Conservation (phyloP, 2,888 invertebrate species). For the Agrilus mali region DNA sequence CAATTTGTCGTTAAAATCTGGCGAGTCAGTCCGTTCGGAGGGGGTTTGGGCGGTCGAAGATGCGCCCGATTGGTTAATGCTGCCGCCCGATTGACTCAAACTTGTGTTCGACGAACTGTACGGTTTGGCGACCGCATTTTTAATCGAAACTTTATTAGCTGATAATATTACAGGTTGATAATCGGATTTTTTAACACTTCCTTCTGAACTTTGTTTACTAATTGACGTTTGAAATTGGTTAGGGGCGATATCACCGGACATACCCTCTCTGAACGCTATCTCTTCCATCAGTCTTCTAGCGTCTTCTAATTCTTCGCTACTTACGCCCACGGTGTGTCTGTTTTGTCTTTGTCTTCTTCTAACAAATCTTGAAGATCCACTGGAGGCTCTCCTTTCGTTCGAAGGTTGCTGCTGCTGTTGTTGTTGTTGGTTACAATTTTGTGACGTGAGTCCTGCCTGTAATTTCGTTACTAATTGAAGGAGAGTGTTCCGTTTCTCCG, state of each 20-base stretch:
- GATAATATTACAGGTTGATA: conserved; percentile 16
- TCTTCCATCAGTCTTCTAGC: conserved; percentile 66
- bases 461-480: conserved; percentile 62
- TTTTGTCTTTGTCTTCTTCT: conserved; percentile 49
- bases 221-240: conserved; percentile 18
- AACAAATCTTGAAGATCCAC: conserved; percentile 30
- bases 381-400: conserved; percentile 42
- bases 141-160: conserved; percentile 21
- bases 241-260: conserved; percentile 15
- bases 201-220: conserved; percentile 38
- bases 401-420: conserved; percentile 15
- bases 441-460: conserved; percentile 35
- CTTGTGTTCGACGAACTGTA: conserved; percentile 24
- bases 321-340: conserved; percentile 75
- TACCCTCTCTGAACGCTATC: conserved; percentile 34
- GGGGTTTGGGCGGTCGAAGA: conserved; percentile 31
- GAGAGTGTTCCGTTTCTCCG: conserved; percentile 67
- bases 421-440: conserved; percentile 22
- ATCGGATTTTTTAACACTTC: conserved; percentile 23
- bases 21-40: conserved; percentile 27
- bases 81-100: conserved; percentile 10
- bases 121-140: conserved; percentile 33
- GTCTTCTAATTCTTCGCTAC: conserved; percentile 65
- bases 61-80: conserved; percentile 16
- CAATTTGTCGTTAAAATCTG: conserved; percentile 13